phyloP scores from a whole-genome alignment of 2,888 invertebrate genomes.

The Caenorhabditis sp. region DNA sequence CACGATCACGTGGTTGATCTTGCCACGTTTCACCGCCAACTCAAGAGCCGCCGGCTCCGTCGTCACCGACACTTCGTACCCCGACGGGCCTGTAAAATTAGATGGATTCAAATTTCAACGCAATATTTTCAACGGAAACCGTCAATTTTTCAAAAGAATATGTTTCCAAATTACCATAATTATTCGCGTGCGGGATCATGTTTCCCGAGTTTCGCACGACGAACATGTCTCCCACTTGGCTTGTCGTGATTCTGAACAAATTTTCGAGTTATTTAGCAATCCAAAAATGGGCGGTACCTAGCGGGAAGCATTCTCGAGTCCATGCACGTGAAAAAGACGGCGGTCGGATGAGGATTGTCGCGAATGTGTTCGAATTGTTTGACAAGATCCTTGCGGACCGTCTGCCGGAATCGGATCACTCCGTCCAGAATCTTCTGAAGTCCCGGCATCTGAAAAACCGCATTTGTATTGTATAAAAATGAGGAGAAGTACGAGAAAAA shows the following conservation, averaged over 20 bases:
- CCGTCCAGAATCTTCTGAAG: conserved; percentile 75
- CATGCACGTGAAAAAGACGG: conserved; percentile 97
- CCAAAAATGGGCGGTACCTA: no score
- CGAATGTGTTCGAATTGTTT: conserved; percentile 91
- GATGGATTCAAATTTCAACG: no score
- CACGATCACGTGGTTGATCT: conserved; percentile 91
- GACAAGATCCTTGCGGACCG: conserved; percentile 80
- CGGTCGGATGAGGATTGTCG: conserved; percentile 94
- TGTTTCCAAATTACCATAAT: conserved; percentile 83
- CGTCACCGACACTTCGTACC: conserved; percentile 84
- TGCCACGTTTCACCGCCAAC: conserved; percentile 91
- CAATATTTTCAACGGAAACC: no score
- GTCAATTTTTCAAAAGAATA: no score
- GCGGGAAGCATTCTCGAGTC: conserved; percentile 97
- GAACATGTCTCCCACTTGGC: conserved; percentile 95
- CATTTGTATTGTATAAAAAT: background rate
- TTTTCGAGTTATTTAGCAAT: no score
- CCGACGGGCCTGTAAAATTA: conserved; percentile 74
- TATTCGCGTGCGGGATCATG: conserved; percentile 91
- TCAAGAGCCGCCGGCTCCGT: conserved; percentile 97
- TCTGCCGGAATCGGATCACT: conserved; percentile 74
- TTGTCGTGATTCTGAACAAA: conserved; percentile 61
- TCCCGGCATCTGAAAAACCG: conserved; percentile 59
- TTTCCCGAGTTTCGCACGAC: conserved; percentile 97
- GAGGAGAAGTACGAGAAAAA: conserved; percentile 1